Base-by-base conservation (phyloP, 1,140 invertebrate species). In the Cheumatopsyche charites region DNA sequence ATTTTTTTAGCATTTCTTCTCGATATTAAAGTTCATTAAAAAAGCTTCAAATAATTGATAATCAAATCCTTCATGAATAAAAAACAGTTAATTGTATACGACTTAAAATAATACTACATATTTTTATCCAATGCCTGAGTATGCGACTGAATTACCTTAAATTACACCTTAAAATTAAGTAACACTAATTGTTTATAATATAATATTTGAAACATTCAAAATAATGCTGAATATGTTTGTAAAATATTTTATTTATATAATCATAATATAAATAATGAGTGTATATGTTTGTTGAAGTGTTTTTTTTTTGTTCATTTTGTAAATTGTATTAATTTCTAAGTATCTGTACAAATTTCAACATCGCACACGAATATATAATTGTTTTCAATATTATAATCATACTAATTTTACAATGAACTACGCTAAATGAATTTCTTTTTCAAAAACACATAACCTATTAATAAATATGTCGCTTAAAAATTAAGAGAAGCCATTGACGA, bases 381-480 rank as follows among this genome's bases (percentile, higher is more conserved):
- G 23, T 13, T 58, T 25, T 58, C 12, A 4, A 12, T 7, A 52
- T 17, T 52, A 17, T 52, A 52, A 19, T 52, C 9, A 52, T 52
- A 55, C 49, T 55, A 55, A 55, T 55, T 55, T 55, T 19, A 55
- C 49, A 58, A 25, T 58, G 55, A 58, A 58, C 55, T 21, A 58
- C 12, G 25, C 17, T 25, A 23, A 21, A 58, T 4, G 13, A 25
- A 58, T 25, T 25, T 36, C 9, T 36, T 36, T 9, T 36, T 36
- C 9, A 36, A 36, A 36, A 36, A 36, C 29, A 58, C 21, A 58
- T 58, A 58, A 23, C 29, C 21, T 58, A 58, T 58, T 23, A 58
- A 58, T 58, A 58, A 58, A 58, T 58, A 58, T 25, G 23, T 25
- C 55, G 15, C 15, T 58, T 58, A 58, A 25, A 25, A 58, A 25